These are phyloP conservation scores for Propithecus coquereli DNA, from an alignment of 2,113 vertebrate species.

Conservation along the genomic window DNA sequence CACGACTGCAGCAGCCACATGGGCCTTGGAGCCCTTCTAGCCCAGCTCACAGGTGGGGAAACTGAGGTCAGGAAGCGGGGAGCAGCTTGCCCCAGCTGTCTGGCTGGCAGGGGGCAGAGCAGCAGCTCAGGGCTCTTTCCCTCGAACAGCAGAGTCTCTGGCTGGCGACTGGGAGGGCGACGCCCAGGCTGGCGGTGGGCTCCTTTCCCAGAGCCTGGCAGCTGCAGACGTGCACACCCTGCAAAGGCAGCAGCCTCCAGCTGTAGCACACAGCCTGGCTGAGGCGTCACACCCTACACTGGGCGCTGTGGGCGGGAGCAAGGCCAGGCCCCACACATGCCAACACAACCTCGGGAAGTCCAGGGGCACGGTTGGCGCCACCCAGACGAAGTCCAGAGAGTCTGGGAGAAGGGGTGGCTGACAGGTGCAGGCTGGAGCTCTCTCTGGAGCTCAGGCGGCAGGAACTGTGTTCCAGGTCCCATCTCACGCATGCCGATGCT, in stretches of 20 bases:
- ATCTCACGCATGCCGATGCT: too few species aligned
- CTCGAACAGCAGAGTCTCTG: neutral
- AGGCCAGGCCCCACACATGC: neutral
- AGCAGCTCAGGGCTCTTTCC: neutral
- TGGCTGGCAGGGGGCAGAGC: neutral
- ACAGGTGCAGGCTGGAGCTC: neutral
- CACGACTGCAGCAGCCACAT: too few species aligned
- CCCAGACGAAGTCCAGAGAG: neutral
- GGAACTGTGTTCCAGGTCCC: neutral
- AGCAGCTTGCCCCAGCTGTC: neutral
- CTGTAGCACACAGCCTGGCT: too few species aligned
- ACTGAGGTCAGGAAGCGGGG: neutral
- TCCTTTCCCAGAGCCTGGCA: neutral
- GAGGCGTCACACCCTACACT: neutral
- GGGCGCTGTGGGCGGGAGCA: neutral
- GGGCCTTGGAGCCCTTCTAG: neutral
- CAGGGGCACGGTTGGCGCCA: neutral
- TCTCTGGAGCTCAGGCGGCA: neutral
- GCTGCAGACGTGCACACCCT: neutral
- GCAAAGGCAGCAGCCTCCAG: neutral
- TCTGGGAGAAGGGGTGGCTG: too few species aligned
- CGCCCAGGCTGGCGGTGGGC: neutral
- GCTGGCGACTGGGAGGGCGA: neutral
- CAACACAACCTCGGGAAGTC: neutral
- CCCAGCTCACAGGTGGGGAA: neutral